Conservation (phyloP, 2,797 vertebrate genomes). For the Acanthurus leucopareius region DNA sequence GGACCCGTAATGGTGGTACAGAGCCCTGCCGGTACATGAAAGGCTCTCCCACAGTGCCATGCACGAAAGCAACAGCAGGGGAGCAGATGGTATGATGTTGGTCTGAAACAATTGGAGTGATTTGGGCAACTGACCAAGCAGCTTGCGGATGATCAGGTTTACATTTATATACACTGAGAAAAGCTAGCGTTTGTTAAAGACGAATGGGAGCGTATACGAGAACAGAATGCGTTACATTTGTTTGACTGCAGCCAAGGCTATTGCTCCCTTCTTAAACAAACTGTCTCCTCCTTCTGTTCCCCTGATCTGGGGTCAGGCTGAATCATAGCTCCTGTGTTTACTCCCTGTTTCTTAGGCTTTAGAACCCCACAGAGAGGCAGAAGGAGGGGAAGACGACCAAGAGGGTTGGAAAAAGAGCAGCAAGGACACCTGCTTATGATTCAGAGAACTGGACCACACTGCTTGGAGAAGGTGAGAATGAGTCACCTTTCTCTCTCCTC, state of each 20-base stretch:
- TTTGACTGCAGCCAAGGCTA: constrained; percentile 30
- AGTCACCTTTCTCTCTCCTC: constrained; percentile 66
- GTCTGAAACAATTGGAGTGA: constrained; percentile 41
- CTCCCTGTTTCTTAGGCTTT: constrained; percentile 71
- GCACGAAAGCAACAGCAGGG: constrained; percentile 70
- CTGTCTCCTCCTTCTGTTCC: constrained; percentile 41
- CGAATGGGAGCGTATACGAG: constrained; percentile 23
- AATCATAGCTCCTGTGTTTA: constrained; percentile 76
- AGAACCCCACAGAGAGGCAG: constrained; percentile 61
- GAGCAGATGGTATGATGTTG: constrained; percentile 66
- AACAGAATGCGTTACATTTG: constrained; percentile 22
- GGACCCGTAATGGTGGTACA: constrained; percentile 41
- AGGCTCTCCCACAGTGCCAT: constrained; percentile 59
- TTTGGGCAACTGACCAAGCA: constrained; percentile 50
- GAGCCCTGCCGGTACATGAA: constrained; percentile 60
- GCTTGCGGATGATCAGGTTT: constrained; percentile 41
- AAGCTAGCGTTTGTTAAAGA: constrained; percentile 14
- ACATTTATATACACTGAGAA: constrained; percentile 49
- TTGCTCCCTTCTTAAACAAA: constrained; percentile 40
- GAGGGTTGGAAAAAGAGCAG: constrained; percentile 44
- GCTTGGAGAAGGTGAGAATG: constrained; percentile 72
- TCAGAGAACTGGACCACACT: constrained; percentile 72
- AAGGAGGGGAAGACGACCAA: constrained; percentile 37
- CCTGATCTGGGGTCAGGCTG: constrained; percentile 54
- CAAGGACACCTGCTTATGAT: constrained; percentile 78